Conservation (phyloP, 2,113 vertebrate genomes). For the Speoplatyrhinus poulsoni region DNA sequence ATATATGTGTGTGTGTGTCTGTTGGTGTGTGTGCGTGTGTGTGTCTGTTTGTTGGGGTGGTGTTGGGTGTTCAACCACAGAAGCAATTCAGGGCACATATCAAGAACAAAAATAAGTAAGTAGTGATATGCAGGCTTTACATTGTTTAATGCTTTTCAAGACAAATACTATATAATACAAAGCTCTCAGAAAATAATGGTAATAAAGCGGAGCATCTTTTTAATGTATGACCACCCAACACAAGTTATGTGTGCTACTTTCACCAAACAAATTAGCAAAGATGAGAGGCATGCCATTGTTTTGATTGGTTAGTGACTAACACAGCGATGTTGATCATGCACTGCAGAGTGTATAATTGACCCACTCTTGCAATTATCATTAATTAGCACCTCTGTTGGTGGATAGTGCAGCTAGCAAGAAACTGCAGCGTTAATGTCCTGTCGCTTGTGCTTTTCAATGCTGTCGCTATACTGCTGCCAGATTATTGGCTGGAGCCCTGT, state of each 20-base stretch:
- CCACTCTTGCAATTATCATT: conserved; percentile 65
- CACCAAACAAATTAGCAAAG: not conserved
- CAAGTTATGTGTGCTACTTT: conserved; percentile 18
- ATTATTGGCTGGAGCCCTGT: conserved; percentile 32
- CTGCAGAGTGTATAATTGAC: conserved; percentile 63
- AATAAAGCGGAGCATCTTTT: no score
- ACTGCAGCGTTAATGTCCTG: conserved; percentile 48
- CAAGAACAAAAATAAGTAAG: no score
- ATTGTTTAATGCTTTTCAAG: no score
- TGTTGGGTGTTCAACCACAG: no score
- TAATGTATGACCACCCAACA: conserved; percentile 2
- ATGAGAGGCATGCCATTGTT: conserved; percentile 43
- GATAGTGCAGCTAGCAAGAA: conserved; percentile 52
- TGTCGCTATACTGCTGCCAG: conserved; percentile 40
- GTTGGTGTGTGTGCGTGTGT: no score
- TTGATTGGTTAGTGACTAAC: conserved; percentile 47
- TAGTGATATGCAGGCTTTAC: no score
- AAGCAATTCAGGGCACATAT: no score
- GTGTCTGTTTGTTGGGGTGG: no score
- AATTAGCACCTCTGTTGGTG: conserved; percentile 68
- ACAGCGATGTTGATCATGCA: conserved; percentile 55
- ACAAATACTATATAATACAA: no score
- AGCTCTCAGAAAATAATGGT: no score
- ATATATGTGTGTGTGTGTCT: no score
- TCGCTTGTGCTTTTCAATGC: conserved; percentile 32